Conservation (phyloP, 2,888 invertebrate species). For the Cylindroiulus punctatus region DNA sequence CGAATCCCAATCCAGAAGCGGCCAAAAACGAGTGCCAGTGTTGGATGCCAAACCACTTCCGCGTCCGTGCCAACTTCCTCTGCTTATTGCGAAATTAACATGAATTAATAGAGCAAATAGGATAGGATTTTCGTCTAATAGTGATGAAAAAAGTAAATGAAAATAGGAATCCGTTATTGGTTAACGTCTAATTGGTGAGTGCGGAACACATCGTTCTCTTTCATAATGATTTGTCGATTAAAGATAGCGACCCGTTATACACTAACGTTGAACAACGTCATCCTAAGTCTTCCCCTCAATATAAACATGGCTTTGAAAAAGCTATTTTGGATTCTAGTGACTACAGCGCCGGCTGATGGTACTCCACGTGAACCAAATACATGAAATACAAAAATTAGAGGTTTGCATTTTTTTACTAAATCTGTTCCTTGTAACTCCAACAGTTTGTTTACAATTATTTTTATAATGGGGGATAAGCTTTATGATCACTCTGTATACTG, state of each 20-base stretch:
- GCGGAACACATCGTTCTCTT: neutral
- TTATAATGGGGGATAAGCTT: too few relatives aligned
- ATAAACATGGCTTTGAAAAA: too few relatives aligned
- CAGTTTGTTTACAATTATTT: too few relatives aligned
- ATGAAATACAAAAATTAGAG: too few relatives aligned
- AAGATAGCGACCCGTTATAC: neutral
- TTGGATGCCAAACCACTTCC: neutral
- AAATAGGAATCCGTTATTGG: slow-evolving; percentile 22
- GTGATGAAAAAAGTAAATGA: slow-evolving; percentile 1
- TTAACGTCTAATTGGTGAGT: neutral
- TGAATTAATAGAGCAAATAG: neutral
- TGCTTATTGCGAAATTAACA: neutral
- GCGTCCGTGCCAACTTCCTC: neutral
- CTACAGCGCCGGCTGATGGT: too few relatives aligned
- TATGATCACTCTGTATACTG: too few relatives aligned
- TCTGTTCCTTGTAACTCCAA: too few relatives aligned
- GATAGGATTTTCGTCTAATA: slow-evolving; percentile 7
- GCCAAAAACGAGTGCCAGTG: neutral
- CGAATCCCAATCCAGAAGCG: neutral
- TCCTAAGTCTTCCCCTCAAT: too few relatives aligned
- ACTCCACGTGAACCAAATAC: too few relatives aligned
- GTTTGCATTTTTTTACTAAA: too few relatives aligned
- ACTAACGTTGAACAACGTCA: too few relatives aligned
- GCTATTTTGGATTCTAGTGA: too few relatives aligned
- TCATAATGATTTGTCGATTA: neutral